These are phyloP conservation scores for Pluvianellus socialis DNA, from an alignment of 2,113 vertebrate species.

Conservation along the genomic window DNA sequence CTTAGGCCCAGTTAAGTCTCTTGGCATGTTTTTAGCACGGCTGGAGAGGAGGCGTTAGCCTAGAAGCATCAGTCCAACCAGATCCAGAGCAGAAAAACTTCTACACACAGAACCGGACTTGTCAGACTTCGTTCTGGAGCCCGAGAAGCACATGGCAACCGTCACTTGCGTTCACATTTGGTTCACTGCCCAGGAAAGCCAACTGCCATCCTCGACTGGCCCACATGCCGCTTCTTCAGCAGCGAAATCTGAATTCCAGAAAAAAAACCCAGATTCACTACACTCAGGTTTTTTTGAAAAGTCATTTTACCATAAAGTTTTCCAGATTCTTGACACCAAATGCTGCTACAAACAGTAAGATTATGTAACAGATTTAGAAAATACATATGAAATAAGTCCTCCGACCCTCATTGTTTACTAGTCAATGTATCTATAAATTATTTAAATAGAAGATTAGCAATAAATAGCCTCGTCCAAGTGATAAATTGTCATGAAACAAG, in stretches of 20 bases:
- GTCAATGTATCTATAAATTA: background rate
- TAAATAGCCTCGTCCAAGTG: background rate
- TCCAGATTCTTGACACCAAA: background rate
- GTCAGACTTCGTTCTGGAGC: background rate
- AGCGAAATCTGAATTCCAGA: background rate
- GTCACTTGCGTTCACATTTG: background rate
- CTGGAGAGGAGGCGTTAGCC: background rate
- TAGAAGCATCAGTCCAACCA: background rate
- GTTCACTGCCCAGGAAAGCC: background rate
- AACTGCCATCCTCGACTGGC: background rate
- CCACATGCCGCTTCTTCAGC: background rate
- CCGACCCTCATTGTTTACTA: background rate
- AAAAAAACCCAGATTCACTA: background rate
- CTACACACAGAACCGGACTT: accelerated
- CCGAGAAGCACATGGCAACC: background rate
- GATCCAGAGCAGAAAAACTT: background rate
- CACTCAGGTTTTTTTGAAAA: background rate
- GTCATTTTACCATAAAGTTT: background rate
- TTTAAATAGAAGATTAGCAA: background rate
- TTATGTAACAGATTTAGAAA: background rate
- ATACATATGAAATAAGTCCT: background rate
- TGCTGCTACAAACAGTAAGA: background rate
- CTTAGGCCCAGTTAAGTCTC: background rate
- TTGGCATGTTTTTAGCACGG: too few species aligned
- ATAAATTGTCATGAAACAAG: background rate